phyloP scores from a whole-genome alignment of 2,113 vertebrate genomes.

The Nothocercus julius region DNA sequence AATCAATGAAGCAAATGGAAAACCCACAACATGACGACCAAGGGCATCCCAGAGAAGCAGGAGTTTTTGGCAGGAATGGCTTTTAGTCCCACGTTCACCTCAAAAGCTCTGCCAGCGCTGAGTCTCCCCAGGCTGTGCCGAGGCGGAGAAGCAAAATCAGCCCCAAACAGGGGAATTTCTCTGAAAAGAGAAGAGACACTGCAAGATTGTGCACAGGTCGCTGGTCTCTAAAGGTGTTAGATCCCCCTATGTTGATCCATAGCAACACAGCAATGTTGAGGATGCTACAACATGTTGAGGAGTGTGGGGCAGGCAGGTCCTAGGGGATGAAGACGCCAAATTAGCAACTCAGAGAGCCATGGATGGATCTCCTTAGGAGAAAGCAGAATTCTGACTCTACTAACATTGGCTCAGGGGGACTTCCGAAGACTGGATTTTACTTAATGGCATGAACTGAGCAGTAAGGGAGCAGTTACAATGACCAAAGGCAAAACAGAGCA shows the following conservation, averaged over 20 bases:
- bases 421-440: neutral
- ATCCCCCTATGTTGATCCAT: rapidly evolving
- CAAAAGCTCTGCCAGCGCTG: neutral
- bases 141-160: neutral
- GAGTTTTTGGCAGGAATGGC: neutral
- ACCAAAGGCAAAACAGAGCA: neutral
- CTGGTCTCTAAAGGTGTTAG: neutral
- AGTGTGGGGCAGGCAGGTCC: neutral
- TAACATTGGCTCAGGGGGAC: neutral
- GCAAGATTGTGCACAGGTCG: neutral
- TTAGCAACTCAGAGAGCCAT: neutral
- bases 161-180: neutral
- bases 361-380: slow-evolving; percentile 5
- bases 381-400: neutral
- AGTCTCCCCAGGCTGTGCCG: neutral
- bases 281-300: rapidly evolving
- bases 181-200: neutral
- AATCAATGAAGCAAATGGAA: slow-evolving; percentile 19
- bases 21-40: neutral
- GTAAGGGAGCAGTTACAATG: neutral
- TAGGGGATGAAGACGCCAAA: neutral
- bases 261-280: neutral
- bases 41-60: neutral
- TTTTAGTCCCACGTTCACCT: neutral
- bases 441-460: neutral